Percentiles rank a stretch among this genome's conserved stretches.
These are phyloP conservation scores for Pantala flavescens DNA, from an alignment of 1,140 invertebrate genomes.

Conservation along the genomic window DNA sequence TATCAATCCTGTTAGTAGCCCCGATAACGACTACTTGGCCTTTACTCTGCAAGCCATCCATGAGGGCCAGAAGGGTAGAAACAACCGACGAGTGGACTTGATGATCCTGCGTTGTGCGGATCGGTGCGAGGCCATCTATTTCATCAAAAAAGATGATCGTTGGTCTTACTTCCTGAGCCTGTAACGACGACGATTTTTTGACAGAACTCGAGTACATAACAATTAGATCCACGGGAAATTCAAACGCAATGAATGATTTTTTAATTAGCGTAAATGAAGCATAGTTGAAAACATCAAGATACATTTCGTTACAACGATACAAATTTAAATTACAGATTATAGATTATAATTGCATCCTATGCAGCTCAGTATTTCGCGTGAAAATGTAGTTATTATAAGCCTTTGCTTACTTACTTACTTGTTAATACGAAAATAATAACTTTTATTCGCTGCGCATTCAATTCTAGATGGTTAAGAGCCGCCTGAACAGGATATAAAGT, in stretches of 20 bases:
- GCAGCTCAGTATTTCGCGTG: too few species aligned
- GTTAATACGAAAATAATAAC: too few species aligned
- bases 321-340: too few species aligned
- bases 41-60: constrained; percentile 56
- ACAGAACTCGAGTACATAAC: constrained; percentile 16
- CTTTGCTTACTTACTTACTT: too few species aligned
- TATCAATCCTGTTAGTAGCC: constrained; percentile 60
- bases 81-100: constrained; percentile 51
- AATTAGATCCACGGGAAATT: not conserved
- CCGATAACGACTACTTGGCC: constrained; percentile 61
- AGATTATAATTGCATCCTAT: too few species aligned
- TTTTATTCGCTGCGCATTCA: too few species aligned
- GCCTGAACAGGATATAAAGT: too few species aligned
- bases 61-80: constrained; percentile 54
- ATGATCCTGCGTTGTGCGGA: constrained; percentile 49
- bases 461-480: too few species aligned
- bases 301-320: too few species aligned
- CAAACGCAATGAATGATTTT: constrained; percentile 23
- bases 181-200: constrained; percentile 18
- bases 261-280: constrained; percentile 21
- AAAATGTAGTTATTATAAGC: too few species aligned
- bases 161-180: constrained; percentile 56
- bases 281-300: too few species aligned
- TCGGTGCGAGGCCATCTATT: constrained; percentile 59
- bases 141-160: constrained; percentile 69